These are phyloP conservation scores for Escarpia spicata DNA, from an alignment of 2,888 invertebrate genomes.

Conservation along the genomic window DNA sequence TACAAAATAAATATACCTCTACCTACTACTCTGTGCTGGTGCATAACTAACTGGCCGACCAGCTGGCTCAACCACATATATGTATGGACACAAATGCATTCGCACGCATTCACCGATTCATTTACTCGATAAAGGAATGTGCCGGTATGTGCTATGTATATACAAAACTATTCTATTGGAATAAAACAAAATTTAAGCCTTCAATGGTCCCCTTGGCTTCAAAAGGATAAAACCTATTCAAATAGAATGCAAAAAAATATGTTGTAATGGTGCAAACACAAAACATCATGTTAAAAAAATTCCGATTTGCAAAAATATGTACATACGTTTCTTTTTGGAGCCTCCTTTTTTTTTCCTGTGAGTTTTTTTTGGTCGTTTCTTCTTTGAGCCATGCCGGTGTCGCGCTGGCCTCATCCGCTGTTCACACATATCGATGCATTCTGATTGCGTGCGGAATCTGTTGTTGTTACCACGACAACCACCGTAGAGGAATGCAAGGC, in stretches of 20 bases:
- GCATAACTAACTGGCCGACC: too few relatives aligned
- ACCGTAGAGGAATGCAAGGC: constrained; percentile 79
- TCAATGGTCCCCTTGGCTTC: too few relatives aligned
- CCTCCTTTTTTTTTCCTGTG: neutral
- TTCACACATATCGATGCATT: constrained; percentile 42
- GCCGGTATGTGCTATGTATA: too few relatives aligned
- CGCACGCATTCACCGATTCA: too few relatives aligned
- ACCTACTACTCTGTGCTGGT: too few relatives aligned
- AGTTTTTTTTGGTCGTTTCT: neutral
- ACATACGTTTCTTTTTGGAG: neutral
- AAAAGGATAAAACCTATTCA: too few relatives aligned
- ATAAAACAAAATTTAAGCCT: too few relatives aligned
- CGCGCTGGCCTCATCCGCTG: neutral
- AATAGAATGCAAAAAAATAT: neutral
- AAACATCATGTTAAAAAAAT: neutral
- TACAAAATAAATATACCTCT: too few relatives aligned
- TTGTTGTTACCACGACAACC: constrained; percentile 89
- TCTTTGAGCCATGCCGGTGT: neutral
- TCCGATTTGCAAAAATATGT: neutral
- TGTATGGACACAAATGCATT: too few relatives aligned
- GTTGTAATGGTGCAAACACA: neutral
- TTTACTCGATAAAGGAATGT: too few relatives aligned
- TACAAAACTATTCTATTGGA: too few relatives aligned
- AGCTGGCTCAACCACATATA: too few relatives aligned
- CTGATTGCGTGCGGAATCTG: constrained; percentile 70